Evolutionary conservation across 2,888 invertebrate species (phyloP).

Genomic region (Gymnoscelis rufifasciata): DNA sequence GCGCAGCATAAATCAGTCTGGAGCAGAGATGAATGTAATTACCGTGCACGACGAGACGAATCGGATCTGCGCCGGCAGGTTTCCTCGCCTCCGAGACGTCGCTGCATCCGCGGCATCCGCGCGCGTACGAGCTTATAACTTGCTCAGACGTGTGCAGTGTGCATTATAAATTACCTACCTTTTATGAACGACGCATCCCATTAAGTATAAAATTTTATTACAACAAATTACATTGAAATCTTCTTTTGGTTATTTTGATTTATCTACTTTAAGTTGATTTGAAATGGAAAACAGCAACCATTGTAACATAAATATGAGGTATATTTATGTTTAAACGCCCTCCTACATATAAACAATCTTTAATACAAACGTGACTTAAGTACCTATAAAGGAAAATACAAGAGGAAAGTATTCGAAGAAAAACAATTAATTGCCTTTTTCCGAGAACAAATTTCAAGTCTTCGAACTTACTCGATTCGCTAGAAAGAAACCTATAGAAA

Average conservation of each 20-base stretch:
- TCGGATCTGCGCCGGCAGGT: constrained; percentile 40
- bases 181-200: too few species aligned
- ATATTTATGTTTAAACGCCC: too few species aligned
- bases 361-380: constrained; percentile 4
- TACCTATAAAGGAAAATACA: constrained; percentile 13
- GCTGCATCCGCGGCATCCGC: too few species aligned
- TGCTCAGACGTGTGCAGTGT: too few species aligned
- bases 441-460: constrained; percentile 62
- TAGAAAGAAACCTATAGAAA: constrained; percentile 74
- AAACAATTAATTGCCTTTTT: constrained; percentile 61
- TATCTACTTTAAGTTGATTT: too few species aligned
- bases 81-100: constrained; percentile 5
- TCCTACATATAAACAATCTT: neutral
- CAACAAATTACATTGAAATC: too few species aligned
- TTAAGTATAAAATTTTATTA: too few species aligned
- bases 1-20: constrained; percentile 60
- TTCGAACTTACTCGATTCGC: constrained; percentile 68
- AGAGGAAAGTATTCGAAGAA: constrained; percentile 38
- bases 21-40: constrained; percentile 64
- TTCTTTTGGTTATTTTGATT: too few species aligned
- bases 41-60: constrained; percentile 55
- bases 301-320: too few species aligned
- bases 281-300: too few species aligned
- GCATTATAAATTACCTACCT: too few species aligned
- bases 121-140: too few species aligned